Base-by-base conservation (phyloP, 2,888 invertebrate species). In the Cordilura impudica region DNA sequence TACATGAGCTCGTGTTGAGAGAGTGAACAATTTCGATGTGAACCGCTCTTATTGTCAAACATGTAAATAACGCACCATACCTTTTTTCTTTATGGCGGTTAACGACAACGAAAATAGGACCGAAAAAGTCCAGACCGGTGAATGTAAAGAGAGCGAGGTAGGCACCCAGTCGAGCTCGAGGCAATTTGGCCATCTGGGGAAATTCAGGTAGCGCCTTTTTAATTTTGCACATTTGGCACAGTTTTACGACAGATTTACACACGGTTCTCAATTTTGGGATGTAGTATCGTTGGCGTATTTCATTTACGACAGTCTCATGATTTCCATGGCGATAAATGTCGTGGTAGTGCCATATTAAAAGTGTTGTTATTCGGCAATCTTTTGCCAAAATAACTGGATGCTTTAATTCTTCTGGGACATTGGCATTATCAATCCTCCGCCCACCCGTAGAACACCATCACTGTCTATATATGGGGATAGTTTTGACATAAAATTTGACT, bases 241-340 rank as follows among this genome's bases (percentile, higher is more conserved):
- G n/a, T n/a, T n/a, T n/a, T n/a, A n/a, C n/a, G n/a, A n/a, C n/a
- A n/a, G n/a, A n/a, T n/a, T n/a, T n/a, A n/a, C n/a, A n/a, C n/a
- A n/a, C n/a, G n/a, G n/a, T n/a, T n/a, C n/a, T n/a, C n/a, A n/a
- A n/a, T n/a, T n/a, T n/a, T n/a, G n/a, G n/a, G n/a, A n/a, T n/a
- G 26, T 80, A 74, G 12, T 58, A 74, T 4, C 45, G 54, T 71
- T 75, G 77, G 0, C 79, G 56, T n/a, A 81, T 35, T 51, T 82
- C 82, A 12, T 81, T 81, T 19, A 74, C 67, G 4, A 65, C 71
- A 1, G 76, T 81, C 54, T 81, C 81, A 16, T 66, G 60, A 56
- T 54, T 70, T 5, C 49, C 4, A 53, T 81, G 71, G 5, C 69
- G 45, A 14, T 61, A 60, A 4, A 66, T 4, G 5, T 35, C 16